Evolutionary conservation across 2,113 vertebrate genomes (phyloP).

Genomic region (Ia io): DNA sequence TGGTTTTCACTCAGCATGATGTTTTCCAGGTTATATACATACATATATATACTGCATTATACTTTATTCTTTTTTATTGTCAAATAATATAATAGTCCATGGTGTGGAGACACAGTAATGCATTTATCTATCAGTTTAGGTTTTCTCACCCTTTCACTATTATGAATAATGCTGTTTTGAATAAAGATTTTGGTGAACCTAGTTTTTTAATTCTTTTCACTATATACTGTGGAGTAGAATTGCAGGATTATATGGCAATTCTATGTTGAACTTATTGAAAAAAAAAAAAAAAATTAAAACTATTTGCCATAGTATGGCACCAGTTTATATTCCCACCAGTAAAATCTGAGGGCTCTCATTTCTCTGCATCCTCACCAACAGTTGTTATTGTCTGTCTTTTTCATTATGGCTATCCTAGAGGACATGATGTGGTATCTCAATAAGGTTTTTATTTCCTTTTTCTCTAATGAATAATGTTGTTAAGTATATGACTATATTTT

Average conservation of each 20-base stretch:
- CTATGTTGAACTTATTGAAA: background rate
- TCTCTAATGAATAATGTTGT: background rate
- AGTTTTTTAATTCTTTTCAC: background rate
- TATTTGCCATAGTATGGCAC: background rate
- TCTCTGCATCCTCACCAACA: background rate
- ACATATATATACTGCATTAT: background rate
- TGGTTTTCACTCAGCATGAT: background rate
- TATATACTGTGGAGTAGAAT: background rate
- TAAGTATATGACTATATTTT: background rate
- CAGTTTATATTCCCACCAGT: background rate
- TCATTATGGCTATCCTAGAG: background rate
- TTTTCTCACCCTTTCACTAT: background rate
- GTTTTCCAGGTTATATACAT: background rate
- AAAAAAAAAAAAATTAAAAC: background rate
- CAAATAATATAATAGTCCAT: background rate
- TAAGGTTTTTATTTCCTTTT: background rate
- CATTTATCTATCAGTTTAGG: background rate
- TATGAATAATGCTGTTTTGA: background rate
- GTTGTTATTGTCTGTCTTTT: background rate
- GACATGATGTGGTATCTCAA: background rate
- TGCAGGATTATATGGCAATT: background rate
- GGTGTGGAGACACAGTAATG: background rate
- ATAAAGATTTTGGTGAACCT: background rate
- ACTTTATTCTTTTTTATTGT: background rate
- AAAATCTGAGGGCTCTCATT: background rate